Evolutionary conservation across 2,797 vertebrate genomes (phyloP), one percentile per base, ranked within the genome.

Genomic region (Mus caroli): DNA sequence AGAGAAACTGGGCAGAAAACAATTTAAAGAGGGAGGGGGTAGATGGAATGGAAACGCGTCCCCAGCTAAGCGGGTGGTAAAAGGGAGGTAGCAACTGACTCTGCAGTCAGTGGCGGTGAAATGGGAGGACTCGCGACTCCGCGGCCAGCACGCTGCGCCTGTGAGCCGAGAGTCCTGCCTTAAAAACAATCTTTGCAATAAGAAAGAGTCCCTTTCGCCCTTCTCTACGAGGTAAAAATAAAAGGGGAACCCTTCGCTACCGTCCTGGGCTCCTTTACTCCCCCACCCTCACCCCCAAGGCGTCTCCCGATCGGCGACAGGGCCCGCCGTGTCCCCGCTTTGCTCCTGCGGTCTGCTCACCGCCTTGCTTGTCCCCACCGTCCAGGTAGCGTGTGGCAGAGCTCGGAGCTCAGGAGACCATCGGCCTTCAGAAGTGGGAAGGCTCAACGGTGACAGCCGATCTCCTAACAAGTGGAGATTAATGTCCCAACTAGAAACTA

Each of bases 381-480:
- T 11, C 7, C 37, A 3, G 37, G 52, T 0, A 40, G 20, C 43
- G 78, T 34, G 94, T 43, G 90, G 69, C 14, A 15, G 54, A 54
- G 54, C 54, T 54, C 84, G 1, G 8, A 9, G 77, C 40, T 11
- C 50, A 6, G 54, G 64, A 77, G 94, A 91, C 58, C 88, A 37
- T 15, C 0, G n/a, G 19, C 6, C 69, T 62, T 91, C 22, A 26
- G 14, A 67, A 6, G 15, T 17, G 37, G 79, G 62, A 80, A 54
- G 92, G 87, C 95, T 43, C 91, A 92, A 92, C 15, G 91, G 92
- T 91, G 95, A 77, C 97, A 87, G 43, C 77, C 10, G 19, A 28
- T 75, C 83, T 96, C 92, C 92, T 73, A 82, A 76, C 94, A 94
- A 97, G 98, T 88, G 94, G 93, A 96, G 96, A 96, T 97, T 54